Conservation (phyloP, 1,140 invertebrate species). For the Notospermus geniculatus region DNA sequence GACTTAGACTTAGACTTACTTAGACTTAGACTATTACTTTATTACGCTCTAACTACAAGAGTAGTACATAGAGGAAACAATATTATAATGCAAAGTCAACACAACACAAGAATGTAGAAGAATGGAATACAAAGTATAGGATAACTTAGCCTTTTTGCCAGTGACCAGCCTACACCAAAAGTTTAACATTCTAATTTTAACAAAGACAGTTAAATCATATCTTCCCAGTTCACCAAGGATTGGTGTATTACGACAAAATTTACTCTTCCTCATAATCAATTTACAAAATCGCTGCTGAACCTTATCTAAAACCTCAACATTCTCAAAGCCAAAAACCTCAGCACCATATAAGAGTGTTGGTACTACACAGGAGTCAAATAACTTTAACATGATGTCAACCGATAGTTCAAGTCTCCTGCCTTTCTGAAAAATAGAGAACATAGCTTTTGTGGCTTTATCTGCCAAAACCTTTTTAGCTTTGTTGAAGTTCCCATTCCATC, state of each 20-base stretch:
- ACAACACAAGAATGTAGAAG: too few relatives aligned
- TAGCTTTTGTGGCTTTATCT: conserved; percentile 9
- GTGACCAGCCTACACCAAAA: too few relatives aligned
- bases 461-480: conserved; percentile 3
- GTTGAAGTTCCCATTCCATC: conserved; percentile 14
- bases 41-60: too few relatives aligned
- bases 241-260: conserved; percentile 10
- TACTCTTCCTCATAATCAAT: conserved; percentile 13
- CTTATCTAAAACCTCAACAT: conserved; percentile 13
- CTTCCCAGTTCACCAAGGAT: conserved; percentile 19
- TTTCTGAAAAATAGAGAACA: conserved; percentile 12
- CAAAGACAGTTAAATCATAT: neutral
- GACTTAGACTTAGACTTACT: too few relatives aligned
- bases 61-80: too few relatives aligned
- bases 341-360: conserved; percentile 14
- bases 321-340: conserved; percentile 17
- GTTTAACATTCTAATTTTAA: conserved; percentile 4
- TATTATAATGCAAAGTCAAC: too few relatives aligned
- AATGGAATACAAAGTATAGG: too few relatives aligned
- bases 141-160: too few relatives aligned
- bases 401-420: conserved; percentile 12
- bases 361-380: conserved; percentile 19
- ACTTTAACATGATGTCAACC: conserved; percentile 11
- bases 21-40: too few relatives aligned
- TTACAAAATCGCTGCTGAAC: conserved; percentile 14